Conservation (phyloP, 1,140 invertebrate species). For the Drosophila subobscura region DNA sequence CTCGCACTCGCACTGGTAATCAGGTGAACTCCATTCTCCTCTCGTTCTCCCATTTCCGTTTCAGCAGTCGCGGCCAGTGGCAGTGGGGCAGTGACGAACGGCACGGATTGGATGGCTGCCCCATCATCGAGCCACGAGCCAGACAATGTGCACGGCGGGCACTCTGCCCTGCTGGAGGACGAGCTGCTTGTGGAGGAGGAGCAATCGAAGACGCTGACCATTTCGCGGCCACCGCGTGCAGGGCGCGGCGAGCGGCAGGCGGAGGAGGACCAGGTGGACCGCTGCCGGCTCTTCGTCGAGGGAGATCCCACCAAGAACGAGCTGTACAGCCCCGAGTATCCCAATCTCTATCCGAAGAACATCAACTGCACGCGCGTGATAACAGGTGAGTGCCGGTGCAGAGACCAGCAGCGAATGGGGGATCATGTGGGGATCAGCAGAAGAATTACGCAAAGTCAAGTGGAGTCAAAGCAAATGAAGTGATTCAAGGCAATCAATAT, state of each 20-base stretch:
- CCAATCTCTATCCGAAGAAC: constrained; percentile 88
- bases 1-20: constrained; percentile 8
- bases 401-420: too few relatives aligned
- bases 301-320: constrained; percentile 86
- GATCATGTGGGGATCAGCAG: too few relatives aligned
- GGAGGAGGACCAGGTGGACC: constrained; percentile 68
- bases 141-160: not conserved
- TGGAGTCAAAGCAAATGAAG: not conserved
- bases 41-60: constrained; percentile 38
- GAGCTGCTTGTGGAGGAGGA: constrained; percentile 29
- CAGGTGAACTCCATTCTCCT: constrained; percentile 21
- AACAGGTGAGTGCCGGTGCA: constrained; percentile 86
- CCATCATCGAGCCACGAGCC: too few relatives aligned
- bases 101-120: not conserved
- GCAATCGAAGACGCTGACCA: constrained; percentile 24
- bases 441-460: too few relatives aligned
- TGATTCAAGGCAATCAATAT: not conserved
- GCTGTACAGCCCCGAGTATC: constrained; percentile 91
- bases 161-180: constrained; percentile 6
- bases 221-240: constrained; percentile 36
- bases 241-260: constrained; percentile 44
- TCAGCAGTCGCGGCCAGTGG: constrained; percentile 26
- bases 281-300: constrained; percentile 84
- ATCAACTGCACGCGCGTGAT: constrained; percentile 89
- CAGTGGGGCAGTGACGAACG: constrained; percentile 22